These are phyloP conservation scores for Tipula confusa DNA, from an alignment of 2,888 invertebrate species.

Conservation along the genomic window DNA sequence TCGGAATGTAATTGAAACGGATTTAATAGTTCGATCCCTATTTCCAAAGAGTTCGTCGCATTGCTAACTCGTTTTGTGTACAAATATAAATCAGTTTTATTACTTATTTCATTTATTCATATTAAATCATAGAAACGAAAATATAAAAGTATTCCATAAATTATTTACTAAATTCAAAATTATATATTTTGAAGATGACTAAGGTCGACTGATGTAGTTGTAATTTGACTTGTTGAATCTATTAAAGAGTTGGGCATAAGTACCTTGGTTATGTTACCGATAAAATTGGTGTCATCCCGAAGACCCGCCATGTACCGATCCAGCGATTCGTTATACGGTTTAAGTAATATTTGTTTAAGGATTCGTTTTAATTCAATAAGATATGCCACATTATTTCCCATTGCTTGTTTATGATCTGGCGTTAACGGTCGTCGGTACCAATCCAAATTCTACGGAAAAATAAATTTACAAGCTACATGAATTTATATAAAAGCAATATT, in stretches of 20 bases:
- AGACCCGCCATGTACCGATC: neutral
- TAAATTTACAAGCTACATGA: neutral
- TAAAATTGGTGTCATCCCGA: neutral
- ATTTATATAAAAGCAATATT: neutral
- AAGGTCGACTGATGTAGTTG: neutral
- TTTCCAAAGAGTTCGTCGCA: too few relatives aligned
- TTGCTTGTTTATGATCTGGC: neutral
- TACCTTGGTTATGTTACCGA: neutral
- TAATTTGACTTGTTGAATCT: neutral
- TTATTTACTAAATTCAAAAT: neutral
- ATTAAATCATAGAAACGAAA: neutral
- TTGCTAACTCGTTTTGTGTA: too few relatives aligned
- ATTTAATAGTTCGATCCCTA: neutral
- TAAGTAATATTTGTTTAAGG: neutral
- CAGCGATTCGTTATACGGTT: neutral
- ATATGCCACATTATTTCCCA: neutral
- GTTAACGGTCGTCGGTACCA: neutral
- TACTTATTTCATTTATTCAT: neutral
- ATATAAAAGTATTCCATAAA: neutral
- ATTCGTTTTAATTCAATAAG: neutral
- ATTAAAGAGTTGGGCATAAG: neutral
- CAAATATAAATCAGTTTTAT: neutral
- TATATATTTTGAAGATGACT: neutral
- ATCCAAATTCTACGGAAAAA: neutral
- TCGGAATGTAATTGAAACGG: neutral